A percentile compares a stretch with the other conserved stretches of the same genome.
Conservation (phyloP, 2,113 vertebrate species). For the Alouatta palliata region DNA sequence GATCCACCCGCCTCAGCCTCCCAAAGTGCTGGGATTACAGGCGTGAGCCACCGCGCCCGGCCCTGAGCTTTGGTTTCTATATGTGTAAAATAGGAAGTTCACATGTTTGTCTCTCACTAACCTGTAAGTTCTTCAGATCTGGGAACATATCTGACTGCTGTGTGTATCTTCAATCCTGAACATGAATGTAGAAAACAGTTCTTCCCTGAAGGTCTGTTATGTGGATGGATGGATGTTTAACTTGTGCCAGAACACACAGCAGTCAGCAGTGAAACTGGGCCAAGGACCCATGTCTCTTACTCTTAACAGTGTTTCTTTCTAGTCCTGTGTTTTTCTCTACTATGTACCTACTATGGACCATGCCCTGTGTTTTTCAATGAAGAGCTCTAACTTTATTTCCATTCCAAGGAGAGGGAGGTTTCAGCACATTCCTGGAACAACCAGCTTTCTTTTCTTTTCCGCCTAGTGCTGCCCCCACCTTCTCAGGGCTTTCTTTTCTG, state of each 20-base stretch:
- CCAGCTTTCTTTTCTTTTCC: background rate
- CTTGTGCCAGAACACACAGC: background rate
- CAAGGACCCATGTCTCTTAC: background rate
- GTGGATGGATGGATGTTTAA: background rate
- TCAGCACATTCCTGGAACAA: background rate
- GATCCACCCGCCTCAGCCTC: no score
- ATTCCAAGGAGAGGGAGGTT: background rate
- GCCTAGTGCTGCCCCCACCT: background rate
- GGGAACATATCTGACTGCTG: background rate
- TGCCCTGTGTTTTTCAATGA: background rate
- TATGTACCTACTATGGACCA: rapidly evolving
- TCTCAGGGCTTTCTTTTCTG: slow-evolving; percentile 10
- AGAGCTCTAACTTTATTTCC: background rate
- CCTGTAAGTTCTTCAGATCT: background rate
- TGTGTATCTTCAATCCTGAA: background rate
- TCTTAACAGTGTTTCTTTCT: background rate
- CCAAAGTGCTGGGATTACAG: no score
- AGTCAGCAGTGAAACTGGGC: background rate
- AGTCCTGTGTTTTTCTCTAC: background rate
- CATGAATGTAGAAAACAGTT: background rate
- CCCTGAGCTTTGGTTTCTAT: background rate
- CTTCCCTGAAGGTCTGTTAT: background rate
- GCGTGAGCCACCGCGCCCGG: no score
- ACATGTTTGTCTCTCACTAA: background rate
- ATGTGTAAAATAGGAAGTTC: background rate